These are phyloP conservation scores for Portunus trituberculatus DNA, from an alignment of 1,140 invertebrate genomes.

Conservation along the genomic window DNA sequence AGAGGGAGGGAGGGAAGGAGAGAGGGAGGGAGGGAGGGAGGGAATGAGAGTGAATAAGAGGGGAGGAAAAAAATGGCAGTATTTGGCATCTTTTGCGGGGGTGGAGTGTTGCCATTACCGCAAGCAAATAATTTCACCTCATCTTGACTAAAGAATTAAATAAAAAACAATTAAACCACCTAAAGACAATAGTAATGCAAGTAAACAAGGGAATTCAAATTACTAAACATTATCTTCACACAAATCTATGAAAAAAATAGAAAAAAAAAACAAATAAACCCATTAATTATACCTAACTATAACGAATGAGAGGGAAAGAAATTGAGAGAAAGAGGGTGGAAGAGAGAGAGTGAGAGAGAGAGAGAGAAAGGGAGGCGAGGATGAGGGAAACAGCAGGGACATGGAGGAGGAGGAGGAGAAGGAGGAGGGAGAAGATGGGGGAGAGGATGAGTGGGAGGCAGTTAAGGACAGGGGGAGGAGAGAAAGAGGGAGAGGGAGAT, in stretches of 20 bases:
- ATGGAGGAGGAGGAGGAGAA: not conserved
- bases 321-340: too few species aligned
- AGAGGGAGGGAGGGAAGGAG: not conserved
- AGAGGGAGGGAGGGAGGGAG: not conserved
- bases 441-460: not conserved
- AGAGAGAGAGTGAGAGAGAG: too few species aligned
- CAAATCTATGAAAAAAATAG: not conserved
- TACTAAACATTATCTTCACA: not conserved
- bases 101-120: not conserved
- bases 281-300: not conserved
- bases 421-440: too few species aligned
- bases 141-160: too few species aligned
- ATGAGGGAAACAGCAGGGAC: not conserved
- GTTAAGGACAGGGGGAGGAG: not conserved
- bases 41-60: not conserved
- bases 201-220: not conserved
- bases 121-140: too few species aligned
- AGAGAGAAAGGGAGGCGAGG: not conserved
- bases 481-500: not conserved
- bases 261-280: not conserved
- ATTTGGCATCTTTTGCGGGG: slow-evolving; percentile 26
- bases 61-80: not conserved
- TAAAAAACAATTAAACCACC: too few species aligned
- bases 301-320: not conserved
- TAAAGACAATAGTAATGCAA: not conserved